Percentiles rank a stretch among this genome's conserved stretches.
These are phyloP conservation scores for Pangasius larnaudii DNA, from an alignment of 2,797 vertebrate species.

Conservation along the genomic window DNA sequence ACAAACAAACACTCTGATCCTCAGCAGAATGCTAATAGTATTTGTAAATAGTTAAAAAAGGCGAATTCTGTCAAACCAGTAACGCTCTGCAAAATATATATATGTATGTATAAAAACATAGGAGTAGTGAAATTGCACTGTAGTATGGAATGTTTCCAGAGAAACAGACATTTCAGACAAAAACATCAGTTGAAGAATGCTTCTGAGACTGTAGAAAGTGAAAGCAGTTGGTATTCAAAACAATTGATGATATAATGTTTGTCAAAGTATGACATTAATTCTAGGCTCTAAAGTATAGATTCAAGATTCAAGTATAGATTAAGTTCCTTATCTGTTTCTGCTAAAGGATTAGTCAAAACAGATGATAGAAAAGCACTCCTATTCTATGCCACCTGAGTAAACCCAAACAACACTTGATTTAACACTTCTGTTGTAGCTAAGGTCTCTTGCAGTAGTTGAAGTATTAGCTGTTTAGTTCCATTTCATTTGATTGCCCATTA, in stretches of 20 bases:
- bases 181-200: neutral
- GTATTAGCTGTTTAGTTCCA: neutral
- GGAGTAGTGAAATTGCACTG: neutral
- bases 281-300: neutral
- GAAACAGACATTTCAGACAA: neutral
- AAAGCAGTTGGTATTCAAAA: neutral
- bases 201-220: neutral
- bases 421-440: neutral
- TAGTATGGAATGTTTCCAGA: neutral
- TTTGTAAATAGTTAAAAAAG: neutral
- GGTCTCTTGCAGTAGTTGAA: neutral
- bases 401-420: neutral
- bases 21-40: neutral
- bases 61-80: neutral
- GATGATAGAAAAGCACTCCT: neutral
- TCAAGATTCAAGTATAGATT: neutral
- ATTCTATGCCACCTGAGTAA: neutral
- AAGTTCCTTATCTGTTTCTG: neutral
- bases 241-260: neutral
- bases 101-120: neutral
- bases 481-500: neutral
- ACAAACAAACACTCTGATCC: neutral
- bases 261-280: neutral
- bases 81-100: neutral
- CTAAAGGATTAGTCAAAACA: neutral